Evolutionary conservation across 64 coral and sea anemone genomes (phyloP).

Genomic region (Porites lutea): DNA sequence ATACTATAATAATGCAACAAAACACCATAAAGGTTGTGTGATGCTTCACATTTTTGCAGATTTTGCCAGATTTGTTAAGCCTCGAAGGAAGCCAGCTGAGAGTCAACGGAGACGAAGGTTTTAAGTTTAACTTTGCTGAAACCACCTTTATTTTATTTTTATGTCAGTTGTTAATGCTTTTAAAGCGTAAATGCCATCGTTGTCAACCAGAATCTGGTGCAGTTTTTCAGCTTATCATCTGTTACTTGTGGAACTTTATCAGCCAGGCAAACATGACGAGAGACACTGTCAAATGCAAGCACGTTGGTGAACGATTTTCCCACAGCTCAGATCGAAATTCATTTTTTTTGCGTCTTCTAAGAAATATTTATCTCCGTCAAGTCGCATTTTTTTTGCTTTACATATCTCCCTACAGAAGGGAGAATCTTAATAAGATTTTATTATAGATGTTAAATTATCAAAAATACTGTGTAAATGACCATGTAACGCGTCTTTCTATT

Average conservation of each 20-base stretch:
- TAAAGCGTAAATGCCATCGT: not conserved
- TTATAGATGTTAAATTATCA: no score
- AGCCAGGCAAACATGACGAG: not conserved
- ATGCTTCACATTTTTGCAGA: not conserved
- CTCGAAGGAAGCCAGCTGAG: slow-evolving; percentile 38
- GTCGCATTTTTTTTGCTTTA: no score
- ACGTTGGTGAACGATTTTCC: not conserved
- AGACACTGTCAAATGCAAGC: not conserved
- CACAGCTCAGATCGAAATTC: no score
- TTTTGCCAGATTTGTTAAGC: not conserved
- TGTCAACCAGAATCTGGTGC: not conserved
- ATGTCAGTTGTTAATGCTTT: slow-evolving; percentile 3
- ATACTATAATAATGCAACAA: slow-evolving; percentile 20
- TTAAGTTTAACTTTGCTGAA: not conserved
- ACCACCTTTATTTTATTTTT: slow-evolving; percentile 10
- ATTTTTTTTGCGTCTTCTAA: no score
- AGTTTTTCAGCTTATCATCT: slow-evolving; percentile 5
- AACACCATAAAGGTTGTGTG: not conserved
- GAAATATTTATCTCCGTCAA: no score
- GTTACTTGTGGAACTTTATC: slow-evolving; percentile 11
- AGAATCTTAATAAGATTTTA: no score
- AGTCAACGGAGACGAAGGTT: not conserved
- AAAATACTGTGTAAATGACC: no score
- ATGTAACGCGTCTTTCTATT: no score
- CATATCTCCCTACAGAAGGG: no score